Conservation (phyloP, 2,113 vertebrate species). For the Dasyprocta punctata region DNA sequence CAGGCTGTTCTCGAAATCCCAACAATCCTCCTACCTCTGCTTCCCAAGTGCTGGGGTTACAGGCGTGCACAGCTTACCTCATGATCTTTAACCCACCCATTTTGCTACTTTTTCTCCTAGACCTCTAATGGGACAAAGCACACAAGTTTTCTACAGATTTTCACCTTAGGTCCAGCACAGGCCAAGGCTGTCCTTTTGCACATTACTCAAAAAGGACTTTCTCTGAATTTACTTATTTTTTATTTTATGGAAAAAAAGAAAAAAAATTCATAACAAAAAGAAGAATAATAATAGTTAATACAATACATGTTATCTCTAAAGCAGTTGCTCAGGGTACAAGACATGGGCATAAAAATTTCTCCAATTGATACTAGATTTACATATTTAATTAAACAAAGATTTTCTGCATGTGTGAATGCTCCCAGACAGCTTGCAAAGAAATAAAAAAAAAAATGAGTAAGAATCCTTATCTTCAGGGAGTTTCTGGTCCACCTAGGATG, state of each 20-base stretch:
- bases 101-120: slow-evolving; percentile 8
- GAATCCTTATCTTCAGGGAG: neutral
- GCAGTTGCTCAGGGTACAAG: no score
- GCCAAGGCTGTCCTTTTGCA: neutral
- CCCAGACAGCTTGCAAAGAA: neutral
- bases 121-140: slow-evolving; percentile 34
- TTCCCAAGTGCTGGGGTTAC: no score
- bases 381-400: slow-evolving; percentile 52
- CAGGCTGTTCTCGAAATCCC: no score
- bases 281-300: no score
- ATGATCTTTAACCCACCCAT: neutral
- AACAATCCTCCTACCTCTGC: no score
- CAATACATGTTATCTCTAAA: no score
- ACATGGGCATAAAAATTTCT: no score
- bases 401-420: slow-evolving; percentile 26
- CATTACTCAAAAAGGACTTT: slow-evolving; percentile 23
- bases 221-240: slow-evolving; percentile 51
- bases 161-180: slow-evolving; percentile 2
- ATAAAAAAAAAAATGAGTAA: slow-evolving; percentile 20
- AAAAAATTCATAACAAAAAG: no score
- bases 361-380: slow-evolving; percentile 1
- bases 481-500: neutral
- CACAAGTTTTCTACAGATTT: slow-evolving; percentile 9
- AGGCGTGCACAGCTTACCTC: no score
- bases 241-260: no score